Conservation (phyloP, 1,140 invertebrate genomes). For the Druon quercuslanigerum region DNA sequence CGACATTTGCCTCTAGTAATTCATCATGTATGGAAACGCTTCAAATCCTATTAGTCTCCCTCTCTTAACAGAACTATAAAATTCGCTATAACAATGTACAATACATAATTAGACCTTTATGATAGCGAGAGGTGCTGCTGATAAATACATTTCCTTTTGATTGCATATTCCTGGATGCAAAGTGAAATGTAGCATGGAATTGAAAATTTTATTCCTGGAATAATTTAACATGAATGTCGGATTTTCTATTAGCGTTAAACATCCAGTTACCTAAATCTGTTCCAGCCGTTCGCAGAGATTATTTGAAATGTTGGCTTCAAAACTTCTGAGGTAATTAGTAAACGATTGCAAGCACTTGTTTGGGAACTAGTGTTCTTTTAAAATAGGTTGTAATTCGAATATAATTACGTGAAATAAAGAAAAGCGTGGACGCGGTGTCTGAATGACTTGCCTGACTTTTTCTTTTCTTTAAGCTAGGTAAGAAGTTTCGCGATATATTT, state of each 20-base stretch:
- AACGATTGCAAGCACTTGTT: conserved; percentile 29
- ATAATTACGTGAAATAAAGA: conserved; percentile 45
- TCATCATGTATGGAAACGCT: background rate
- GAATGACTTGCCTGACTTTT: conserved; percentile 35
- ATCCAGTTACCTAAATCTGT: conserved; percentile 13
- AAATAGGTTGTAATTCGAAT: conserved; percentile 48
- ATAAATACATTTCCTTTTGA: conserved; percentile 2
- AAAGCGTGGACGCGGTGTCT: conserved; percentile 47
- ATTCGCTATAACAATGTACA: background rate
- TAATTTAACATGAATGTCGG: background rate
- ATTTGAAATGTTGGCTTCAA: conserved; percentile 40
- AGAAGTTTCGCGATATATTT: conserved; percentile 59
- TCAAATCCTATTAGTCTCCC: background rate
- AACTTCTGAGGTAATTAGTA: conserved; percentile 43
- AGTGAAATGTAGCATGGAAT: background rate
- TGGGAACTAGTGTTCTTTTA: conserved; percentile 29
- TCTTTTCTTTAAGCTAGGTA: conserved; percentile 43
- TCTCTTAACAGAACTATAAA: background rate
- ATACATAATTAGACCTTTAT: background rate
- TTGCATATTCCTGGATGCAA: background rate
- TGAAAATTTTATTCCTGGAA: conserved; percentile 6
- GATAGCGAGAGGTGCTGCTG: background rate
- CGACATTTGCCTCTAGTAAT: background rate
- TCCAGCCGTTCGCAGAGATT: conserved; percentile 27
- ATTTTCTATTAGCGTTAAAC: conserved; percentile 9